These are phyloP conservation scores for Erebia aethiops DNA, from an alignment of 2,888 invertebrate species.

Conservation along the genomic window DNA sequence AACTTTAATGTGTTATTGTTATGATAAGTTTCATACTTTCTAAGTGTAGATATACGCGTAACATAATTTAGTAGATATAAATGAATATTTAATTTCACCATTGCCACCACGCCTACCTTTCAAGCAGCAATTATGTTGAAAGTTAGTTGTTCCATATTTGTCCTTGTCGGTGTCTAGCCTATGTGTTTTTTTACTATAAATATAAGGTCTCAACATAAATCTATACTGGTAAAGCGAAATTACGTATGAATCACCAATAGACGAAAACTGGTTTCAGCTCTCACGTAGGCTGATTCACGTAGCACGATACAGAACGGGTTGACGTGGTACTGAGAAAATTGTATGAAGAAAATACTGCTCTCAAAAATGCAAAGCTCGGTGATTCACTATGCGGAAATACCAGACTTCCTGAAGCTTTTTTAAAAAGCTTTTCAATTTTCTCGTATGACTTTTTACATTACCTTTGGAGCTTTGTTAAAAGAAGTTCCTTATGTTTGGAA, in stretches of 20 bases:
- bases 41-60: neutral
- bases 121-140: slow-evolving; percentile 2
- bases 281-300: slow-evolving; percentile 51
- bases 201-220: slow-evolving; percentile 39
- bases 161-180: slow-evolving; percentile 14
- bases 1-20: neutral
- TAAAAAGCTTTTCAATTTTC: too few relatives aligned
- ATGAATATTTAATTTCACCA: neutral
- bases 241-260: slow-evolving; percentile 53
- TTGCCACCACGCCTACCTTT: neutral
- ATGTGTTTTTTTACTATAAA: slow-evolving; percentile 31
- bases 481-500: too few relatives aligned
- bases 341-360: slow-evolving; percentile 37
- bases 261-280: slow-evolving; percentile 61
- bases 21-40: neutral
- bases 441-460: too few relatives aligned
- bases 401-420: neutral
- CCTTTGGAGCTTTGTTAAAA: too few relatives aligned
- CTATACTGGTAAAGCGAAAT: slow-evolving; percentile 41
- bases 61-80: neutral
- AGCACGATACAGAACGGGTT: slow-evolving; percentile 46
- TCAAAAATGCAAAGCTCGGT: slow-evolving; percentile 7
- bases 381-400: neutral
- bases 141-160: slow-evolving; percentile 23
- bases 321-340: slow-evolving; percentile 41